Evolutionary conservation across 2,797 vertebrate species (phyloP), one percentile per base, ranked within the genome.

Genomic region (Melanotaenia maccullochi): DNA sequence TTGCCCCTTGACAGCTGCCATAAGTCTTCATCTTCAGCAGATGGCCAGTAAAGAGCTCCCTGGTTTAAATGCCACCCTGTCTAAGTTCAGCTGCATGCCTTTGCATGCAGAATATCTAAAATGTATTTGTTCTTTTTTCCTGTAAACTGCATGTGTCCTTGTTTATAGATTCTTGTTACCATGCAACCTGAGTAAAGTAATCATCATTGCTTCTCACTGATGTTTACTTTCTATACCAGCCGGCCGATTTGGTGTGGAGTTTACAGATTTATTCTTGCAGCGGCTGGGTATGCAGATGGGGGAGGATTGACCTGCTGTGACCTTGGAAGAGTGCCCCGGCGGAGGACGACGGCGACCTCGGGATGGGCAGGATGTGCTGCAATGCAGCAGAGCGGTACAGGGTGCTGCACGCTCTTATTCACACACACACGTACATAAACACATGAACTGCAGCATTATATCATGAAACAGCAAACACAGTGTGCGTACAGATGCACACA

Each of bases 321-420:
- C 93, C 92, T 93, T 93, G 93, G 90, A 84, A 75, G 54, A 82
- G 71, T 84, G 88, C 87, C 91, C 87, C 77, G 83, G 78, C 28
- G 63, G 81, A 87, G 90, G 82, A 87, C 82, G 67, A 81, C 67
- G 64, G 83, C 82, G 82, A 92, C 92, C 90, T 90, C 86, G 70
- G 89, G 82, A 84, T 86, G 88, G 82, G 89, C 85, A 79, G 81
- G 78, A 89, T 75, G 74, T 91, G 90, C 93, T 95, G 93, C 94
- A 95, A 91, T 95, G 94, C 93, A 94, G 93, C 87, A 94, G 91
- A 92, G 92, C 82, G 79, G 87, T 90, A 83, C 89, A 79, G 85
- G 87, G 83, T 57, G 64, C 87, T 89, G 85, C 81, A 76, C 78
- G 82, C 86, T 81, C 75, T 79, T 77, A 61, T 76, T 6, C 85